A percentile compares a stretch with the other conserved stretches of the same genome.
Conservation (phyloP, 1,140 invertebrate genomes). For the Conus betulinus region DNA sequence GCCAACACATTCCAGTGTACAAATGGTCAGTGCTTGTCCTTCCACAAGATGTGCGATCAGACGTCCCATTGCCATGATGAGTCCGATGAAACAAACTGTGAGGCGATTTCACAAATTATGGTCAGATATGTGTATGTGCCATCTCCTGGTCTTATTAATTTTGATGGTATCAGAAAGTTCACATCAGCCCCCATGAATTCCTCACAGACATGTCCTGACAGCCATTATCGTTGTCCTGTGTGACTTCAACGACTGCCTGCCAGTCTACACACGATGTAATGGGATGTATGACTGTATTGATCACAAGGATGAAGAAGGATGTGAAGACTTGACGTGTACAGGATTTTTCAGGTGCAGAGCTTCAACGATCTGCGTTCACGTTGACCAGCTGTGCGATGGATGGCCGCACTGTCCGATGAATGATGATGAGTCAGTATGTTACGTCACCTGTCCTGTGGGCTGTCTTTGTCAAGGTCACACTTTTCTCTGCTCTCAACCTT, state of each 20-base stretch:
- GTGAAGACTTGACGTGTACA: conserved; percentile 26
- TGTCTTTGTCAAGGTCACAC: conserved; percentile 29
- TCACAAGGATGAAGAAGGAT: conserved; percentile 27
- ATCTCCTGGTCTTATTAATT: not conserved
- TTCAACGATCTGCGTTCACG: conserved; percentile 27
- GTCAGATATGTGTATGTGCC: not conserved
- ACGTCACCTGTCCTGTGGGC: conserved; percentile 45
- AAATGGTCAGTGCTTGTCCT: conserved; percentile 10
- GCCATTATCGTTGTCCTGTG: conserved; percentile 11
- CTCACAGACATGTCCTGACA: not conserved
- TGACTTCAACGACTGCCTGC: not conserved
- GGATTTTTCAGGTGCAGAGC: conserved; percentile 31
- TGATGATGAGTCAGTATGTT: conserved; percentile 39
- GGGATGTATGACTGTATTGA: conserved; percentile 22
- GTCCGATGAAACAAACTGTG: conserved; percentile 6
- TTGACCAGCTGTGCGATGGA: conserved; percentile 26
- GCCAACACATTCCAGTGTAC: not conserved
- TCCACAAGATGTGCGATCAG: not conserved
- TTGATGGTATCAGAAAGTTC: conserved; percentile 4
- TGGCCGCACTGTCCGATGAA: conserved; percentile 32
- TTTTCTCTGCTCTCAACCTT: not conserved
- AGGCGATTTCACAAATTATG: too few species aligned
- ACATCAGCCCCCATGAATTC: not conserved
- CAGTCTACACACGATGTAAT: conserved; percentile 26
- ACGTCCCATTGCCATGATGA: not conserved